These are phyloP conservation scores for Uria lomvia DNA, from an alignment of 2,113 vertebrate species.

Conservation along the genomic window DNA sequence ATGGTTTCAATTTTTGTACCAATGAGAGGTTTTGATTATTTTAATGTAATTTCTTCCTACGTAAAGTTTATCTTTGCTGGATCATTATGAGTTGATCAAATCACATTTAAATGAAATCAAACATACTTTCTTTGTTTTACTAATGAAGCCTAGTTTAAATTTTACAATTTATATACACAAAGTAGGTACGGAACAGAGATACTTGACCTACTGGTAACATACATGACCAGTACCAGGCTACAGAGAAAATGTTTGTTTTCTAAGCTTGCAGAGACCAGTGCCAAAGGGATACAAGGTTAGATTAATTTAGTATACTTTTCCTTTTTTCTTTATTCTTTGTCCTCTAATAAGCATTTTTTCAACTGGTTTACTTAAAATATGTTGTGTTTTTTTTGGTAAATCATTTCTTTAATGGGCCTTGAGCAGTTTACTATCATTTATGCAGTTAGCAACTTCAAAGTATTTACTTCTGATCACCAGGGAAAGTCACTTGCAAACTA, in stretches of 20 bases:
- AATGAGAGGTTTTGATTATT: background rate
- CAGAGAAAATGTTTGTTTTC: background rate
- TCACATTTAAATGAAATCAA: background rate
- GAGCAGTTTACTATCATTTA: background rate
- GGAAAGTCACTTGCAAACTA: background rate
- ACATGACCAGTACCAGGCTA: background rate
- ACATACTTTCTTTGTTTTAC: background rate
- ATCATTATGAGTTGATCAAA: background rate
- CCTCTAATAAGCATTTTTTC: background rate
- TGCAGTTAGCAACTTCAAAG: background rate
- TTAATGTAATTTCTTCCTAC: background rate
- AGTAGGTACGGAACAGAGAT: background rate
- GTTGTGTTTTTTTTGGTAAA: background rate
- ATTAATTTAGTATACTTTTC: background rate
- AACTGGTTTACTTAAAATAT: background rate
- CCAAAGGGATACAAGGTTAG: background rate
- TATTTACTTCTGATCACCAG: background rate
- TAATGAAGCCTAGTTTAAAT: background rate
- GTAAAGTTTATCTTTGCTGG: background rate
- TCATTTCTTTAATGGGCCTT: background rate
- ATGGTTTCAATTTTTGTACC: background rate
- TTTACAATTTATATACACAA: background rate
- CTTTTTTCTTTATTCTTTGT: background rate
- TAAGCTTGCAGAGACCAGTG: background rate
- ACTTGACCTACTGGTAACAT: background rate